Conservation (phyloP, 1,140 invertebrate genomes). For the Solen grandis region DNA sequence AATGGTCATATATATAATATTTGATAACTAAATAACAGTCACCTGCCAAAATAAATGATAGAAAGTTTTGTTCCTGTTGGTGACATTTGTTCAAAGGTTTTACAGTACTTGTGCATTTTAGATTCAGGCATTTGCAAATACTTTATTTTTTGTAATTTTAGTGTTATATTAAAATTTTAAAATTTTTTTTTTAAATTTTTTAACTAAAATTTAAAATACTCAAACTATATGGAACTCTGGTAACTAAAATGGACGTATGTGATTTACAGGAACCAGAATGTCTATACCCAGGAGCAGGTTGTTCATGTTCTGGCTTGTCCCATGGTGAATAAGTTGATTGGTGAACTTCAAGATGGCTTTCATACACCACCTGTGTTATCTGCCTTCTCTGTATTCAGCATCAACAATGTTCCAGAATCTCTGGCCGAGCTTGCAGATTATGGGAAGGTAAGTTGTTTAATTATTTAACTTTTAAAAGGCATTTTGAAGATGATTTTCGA, state of each 20-base stretch:
- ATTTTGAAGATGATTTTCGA: neutral
- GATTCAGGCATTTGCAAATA: neutral
- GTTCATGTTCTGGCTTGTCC: conserved; percentile 10
- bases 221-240: neutral
- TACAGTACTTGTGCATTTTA: neutral
- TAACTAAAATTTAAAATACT: neutral
- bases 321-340: conserved; percentile 11
- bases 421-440: neutral
- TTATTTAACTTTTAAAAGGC: neutral
- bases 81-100: neutral
- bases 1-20: neutral
- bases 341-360: conserved; percentile 19
- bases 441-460: neutral
- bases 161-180: neutral
- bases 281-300: conserved; percentile 10
- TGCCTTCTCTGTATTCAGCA: conserved; percentile 25
- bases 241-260: neutral
- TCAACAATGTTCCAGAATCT: neutral
- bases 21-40: neutral
- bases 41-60: neutral
- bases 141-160: neutral
- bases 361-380: conserved; percentile 2
- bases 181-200: neutral
- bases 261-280: conserved; percentile 15
- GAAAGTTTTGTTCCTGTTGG: neutral